These are phyloP conservation scores for Echinops telfairi DNA, from an alignment of 2,113 vertebrate species.

Conservation along the genomic window DNA sequence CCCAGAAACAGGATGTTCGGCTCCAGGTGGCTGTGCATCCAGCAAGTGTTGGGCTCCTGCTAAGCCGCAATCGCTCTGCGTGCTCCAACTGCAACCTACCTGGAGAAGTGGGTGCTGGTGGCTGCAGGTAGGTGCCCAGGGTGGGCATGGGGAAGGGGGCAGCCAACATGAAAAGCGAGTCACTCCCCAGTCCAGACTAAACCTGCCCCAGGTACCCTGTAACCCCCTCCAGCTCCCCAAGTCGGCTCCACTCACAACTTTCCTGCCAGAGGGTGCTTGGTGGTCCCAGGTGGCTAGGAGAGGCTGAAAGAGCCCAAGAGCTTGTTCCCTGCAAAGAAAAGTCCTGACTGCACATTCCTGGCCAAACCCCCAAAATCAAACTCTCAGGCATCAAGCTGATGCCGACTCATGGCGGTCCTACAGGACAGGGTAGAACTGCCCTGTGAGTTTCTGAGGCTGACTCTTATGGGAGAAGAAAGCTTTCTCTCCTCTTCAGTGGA, in stretches of 20 bases:
- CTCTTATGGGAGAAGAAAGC: no score
- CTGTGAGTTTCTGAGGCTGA: no score
- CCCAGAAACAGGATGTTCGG: not conserved
- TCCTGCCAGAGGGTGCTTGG: not conserved
- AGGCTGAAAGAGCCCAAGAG: not conserved
- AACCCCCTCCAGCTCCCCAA: not conserved
- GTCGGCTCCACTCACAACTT: accelerated
- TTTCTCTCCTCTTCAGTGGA: no score
- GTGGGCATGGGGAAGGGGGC: not conserved
- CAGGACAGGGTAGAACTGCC: no score
- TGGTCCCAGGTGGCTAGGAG: not conserved
- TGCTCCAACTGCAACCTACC: not conserved
- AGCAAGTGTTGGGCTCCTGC: not conserved
- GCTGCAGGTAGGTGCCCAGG: not conserved
- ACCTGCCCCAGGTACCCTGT: not conserved
- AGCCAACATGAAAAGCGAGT: not conserved
- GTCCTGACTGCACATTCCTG: no score
- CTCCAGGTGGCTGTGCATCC: not conserved
- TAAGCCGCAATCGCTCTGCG: not conserved
- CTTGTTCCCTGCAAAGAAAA: not conserved
- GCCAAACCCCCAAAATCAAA: no score
- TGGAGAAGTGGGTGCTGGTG: not conserved
- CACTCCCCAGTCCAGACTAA: not conserved
- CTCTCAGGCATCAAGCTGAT: no score
- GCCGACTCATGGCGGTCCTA: no score